Percentiles rank a stretch among this genome's conserved stretches.
phyloP scores from a whole-genome alignment of 2,797 vertebrate genomes.

The Hypotaenidia okinawae region DNA sequence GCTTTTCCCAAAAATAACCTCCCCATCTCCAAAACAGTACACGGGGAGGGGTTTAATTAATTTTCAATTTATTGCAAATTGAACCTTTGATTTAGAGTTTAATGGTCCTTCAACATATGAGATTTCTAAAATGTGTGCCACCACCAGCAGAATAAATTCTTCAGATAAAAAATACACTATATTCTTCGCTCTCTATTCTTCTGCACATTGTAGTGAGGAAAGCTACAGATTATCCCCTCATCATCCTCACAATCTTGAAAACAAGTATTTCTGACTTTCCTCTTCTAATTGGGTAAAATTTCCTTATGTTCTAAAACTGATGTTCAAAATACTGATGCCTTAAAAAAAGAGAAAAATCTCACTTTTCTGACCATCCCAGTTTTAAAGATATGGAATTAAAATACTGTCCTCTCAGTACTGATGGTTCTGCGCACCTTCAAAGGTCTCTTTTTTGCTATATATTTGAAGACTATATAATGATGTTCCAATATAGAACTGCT shows the following conservation, averaged over 20 bases:
- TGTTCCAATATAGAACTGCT: not conserved
- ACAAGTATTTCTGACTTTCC: not conserved
- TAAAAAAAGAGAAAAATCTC: not conserved
- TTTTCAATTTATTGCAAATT: not conserved
- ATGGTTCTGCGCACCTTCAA: not conserved
- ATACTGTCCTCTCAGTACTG: not conserved
- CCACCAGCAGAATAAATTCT: slow-evolving; percentile 14
- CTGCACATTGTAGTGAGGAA: not conserved
- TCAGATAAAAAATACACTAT: not conserved
- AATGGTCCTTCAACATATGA: not conserved
- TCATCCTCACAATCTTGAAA: not conserved
- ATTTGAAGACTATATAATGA: not conserved
- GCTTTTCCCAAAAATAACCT: not conserved
- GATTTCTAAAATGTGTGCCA: slow-evolving; percentile 9
- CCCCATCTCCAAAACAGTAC: not conserved
- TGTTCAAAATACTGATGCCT: not conserved
- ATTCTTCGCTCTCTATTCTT: not conserved
- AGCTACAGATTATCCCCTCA: not conserved
- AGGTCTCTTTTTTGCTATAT: not conserved
- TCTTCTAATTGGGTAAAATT: not conserved
- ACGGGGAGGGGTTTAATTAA: not conserved
- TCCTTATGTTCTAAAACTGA: not conserved
- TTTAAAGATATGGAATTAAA: not conserved
- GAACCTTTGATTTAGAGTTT: slow-evolving; percentile 15
- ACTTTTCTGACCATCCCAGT: not conserved